Evolutionary conservation across 2,888 invertebrate species (phyloP), one percentile per base, ranked within the genome.

Genomic region (Polymixis flavicincta): DNA sequence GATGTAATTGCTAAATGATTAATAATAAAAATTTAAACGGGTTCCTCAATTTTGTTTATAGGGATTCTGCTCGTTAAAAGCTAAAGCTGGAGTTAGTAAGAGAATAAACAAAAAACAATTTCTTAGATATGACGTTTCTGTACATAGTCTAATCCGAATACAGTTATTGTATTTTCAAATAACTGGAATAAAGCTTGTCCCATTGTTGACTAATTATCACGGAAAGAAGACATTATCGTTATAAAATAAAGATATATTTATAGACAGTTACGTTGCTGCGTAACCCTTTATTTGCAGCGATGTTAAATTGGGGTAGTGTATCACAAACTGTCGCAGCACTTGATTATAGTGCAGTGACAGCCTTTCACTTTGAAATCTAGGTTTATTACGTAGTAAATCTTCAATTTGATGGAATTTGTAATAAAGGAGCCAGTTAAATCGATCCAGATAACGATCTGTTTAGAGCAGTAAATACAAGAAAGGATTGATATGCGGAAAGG

Each of bases 351-450:
- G n/a, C 22, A 68, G 64, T 64, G 70, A 74, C 71, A 84, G 71
- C 75, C 85, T 82, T 82, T 82, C 82, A 85, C 82, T 84, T 45
- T 63, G 69, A 80, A 84, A 80, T 80, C 57, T 67, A 67, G 67
- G 48, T 80, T 84, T 84, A 81, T 60, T 60, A 80, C 73, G 52
- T 61, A 69, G 57, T 72, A 64, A 78, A 72, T 72, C 59, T 57
- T 57, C 55, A 52, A 42, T 48, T 78, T 71, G 52, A 82, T 78
- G n/a, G 28, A 55, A 32, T 42, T 61, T 42, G 32, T 61, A 52
- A 48, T 63, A 67, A 65, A 42, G 25, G 52, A 50, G 7, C 5
- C 6, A 28, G 52, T 32, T 50, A 66, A 69, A 60, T 66, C 50
- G 42, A 25, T 60, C 45, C 45, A 65, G 52, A 65, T 65, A 50